Base-by-base conservation (phyloP, 2,113 vertebrate species). In the Melanerpes aurifrons region DNA sequence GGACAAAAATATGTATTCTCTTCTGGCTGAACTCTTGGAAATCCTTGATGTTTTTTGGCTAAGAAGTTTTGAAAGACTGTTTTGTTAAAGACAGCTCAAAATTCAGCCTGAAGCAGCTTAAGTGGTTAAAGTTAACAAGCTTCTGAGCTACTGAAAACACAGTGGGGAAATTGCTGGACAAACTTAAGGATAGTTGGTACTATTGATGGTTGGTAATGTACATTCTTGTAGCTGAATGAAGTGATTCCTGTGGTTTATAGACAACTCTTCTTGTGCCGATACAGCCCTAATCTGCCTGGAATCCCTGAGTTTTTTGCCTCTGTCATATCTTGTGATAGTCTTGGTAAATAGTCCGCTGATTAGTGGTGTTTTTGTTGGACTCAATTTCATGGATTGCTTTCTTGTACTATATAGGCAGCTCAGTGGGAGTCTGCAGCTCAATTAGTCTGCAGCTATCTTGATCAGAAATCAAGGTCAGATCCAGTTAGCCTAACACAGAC, bases 1-100 rank as follows among this genome's bases (percentile, higher is more conserved):
- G n/a, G 69, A 78, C 70, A 93, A 94, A 95, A 91, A 87, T 72
- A 94, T 66, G 37, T 92, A 79, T 90, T 95, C 72, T 94, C 70
- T 95, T 91, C 68, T 95, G 93, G 91, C 82, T 94, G 94, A 91
- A 91, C 95, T 95, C 91, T 95, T 91, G 70, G 76, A 94, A 95
- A 95, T 94, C 76, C 50, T 75, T 93, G 40, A 94, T 90, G 69
- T 21, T 25, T 95, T 95, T 92, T 96, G 90, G 87, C 95, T 95
- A 58, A 94, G 73, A 86, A 62, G 50, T 90, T 95, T 82, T 5
- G 7, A 83, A 92, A 90, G 69, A 83, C 64, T 76, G 47, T 82
- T 90, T 91, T 86, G 48, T 66, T 87, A 77, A 81, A 93, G 32
- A 40, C 54, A 64, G 81, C 54, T 84, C 32, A 68, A 91, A 84